phyloP scores from a whole-genome alignment of 2,113 vertebrate genomes.

The Hydrochoerus hydrochaeris region DNA sequence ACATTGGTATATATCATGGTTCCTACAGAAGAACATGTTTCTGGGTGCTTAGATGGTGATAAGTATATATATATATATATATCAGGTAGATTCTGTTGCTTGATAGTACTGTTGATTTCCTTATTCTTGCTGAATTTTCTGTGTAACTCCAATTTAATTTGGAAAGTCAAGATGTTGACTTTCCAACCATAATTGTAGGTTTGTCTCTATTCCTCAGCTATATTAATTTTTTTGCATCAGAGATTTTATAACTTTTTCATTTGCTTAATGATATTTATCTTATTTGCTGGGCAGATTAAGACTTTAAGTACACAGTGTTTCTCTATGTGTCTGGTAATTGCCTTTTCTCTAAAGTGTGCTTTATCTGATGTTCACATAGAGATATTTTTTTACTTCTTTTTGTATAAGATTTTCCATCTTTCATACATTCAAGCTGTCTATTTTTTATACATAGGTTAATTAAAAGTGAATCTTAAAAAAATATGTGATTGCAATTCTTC shows the following conservation, averaged over 20 bases:
- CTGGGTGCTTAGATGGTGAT: too few species aligned
- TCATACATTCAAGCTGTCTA: neutral
- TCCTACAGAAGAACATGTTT: neutral
- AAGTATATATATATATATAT: too few species aligned
- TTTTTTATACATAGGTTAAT: neutral
- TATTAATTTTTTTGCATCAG: neutral
- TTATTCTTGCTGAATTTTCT: neutral
- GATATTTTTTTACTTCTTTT: neutral
- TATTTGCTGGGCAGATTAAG: neutral
- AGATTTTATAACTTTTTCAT: neutral
- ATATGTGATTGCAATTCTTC: neutral
- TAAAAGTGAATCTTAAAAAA: neutral
- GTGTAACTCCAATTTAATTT: neutral
- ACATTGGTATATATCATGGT: neutral
- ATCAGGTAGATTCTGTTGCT: neutral
- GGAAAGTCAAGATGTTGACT: too few species aligned
- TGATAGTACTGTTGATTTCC: neutral
- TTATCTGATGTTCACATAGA: neutral
- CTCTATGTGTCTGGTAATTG: neutral
- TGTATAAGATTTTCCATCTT: neutral
- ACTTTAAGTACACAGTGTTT: neutral
- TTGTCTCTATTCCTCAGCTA: neutral
- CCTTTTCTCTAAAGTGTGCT: neutral
- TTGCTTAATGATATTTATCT: neutral
- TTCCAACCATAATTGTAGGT: too few species aligned